phyloP scores from a whole-genome alignment of 2,888 invertebrate species.

The Chirona hameri region DNA sequence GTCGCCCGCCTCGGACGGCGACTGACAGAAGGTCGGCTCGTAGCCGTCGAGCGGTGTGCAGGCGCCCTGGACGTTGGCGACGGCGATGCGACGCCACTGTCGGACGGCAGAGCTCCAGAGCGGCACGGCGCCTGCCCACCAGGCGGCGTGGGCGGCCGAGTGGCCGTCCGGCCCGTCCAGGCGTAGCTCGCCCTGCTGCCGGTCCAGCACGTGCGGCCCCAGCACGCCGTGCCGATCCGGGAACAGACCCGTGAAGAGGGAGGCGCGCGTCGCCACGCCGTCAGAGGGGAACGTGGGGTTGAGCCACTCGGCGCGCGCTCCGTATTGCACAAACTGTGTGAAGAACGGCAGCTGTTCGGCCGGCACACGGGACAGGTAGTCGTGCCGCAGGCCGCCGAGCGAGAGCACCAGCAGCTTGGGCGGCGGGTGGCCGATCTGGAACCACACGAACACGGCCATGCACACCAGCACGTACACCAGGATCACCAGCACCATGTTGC shows the following conservation, averaged over 20 bases:
- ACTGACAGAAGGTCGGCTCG: background rate
- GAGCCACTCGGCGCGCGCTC: slow-evolving; percentile 44
- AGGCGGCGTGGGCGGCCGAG: background rate
- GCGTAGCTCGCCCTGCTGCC: background rate
- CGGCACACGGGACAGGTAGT: background rate
- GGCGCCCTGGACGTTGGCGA: background rate
- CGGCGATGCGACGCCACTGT: background rate
- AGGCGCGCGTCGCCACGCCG: slow-evolving; percentile 44
- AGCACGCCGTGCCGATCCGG: slow-evolving; percentile 47
- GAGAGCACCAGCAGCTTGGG: slow-evolving; percentile 1
- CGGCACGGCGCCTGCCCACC: slow-evolving; percentile 5
- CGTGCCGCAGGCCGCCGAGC: background rate
- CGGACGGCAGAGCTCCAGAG: background rate
- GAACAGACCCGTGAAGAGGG: slow-evolving; percentile 43
- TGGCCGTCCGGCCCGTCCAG: slow-evolving; percentile 4
- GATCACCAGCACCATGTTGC: background rate
- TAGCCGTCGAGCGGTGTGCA: background rate
- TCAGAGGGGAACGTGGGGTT: slow-evolving; percentile 44
- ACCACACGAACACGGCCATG: background rate
- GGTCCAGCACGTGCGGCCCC: slow-evolving; percentile 47
- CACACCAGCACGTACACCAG: background rate
- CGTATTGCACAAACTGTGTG: slow-evolving; percentile 34
- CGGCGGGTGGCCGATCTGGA: slow-evolving; percentile 7
- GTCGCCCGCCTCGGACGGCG: background rate
- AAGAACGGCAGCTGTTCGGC: slow-evolving; percentile 26